Evolutionary conservation across 2,888 invertebrate species (phyloP).

Genomic region (Pheosia gnoma): DNA sequence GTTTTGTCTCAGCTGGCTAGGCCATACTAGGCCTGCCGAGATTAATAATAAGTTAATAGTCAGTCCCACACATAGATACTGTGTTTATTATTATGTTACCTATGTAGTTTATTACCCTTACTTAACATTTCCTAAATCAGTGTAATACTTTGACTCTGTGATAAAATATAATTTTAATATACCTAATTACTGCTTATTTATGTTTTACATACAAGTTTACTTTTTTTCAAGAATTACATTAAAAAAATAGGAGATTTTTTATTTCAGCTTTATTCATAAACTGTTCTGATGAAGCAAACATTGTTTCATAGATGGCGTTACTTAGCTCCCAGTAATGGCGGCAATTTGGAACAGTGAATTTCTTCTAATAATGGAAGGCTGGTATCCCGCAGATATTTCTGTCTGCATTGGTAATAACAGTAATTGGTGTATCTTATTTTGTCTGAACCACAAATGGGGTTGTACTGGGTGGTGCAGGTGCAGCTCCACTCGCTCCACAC

Average conservation of each 20-base stretch:
- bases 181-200: no score
- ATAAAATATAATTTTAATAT: no score
- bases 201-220: background rate
- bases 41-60: no score
- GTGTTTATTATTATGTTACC: no score
- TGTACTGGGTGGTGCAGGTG: slow-evolving; percentile 49
- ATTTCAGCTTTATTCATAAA: background rate
- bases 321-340: slow-evolving; percentile 13
- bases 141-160: no score
- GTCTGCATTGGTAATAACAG: slow-evolving; percentile 47
- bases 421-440: slow-evolving; percentile 42
- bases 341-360: slow-evolving; percentile 38
- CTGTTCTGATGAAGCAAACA: background rate
- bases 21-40: no score
- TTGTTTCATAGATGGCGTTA: slow-evolving; percentile 9
- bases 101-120: no score
- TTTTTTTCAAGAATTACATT: background rate
- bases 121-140: no score
- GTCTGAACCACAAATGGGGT: slow-evolving; percentile 52
- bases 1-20: no score
- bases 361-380: slow-evolving; percentile 21
- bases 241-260: background rate
- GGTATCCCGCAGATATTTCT: slow-evolving; percentile 30
- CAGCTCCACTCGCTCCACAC: slow-evolving; percentile 40
- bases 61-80: no score